phyloP scores from a whole-genome alignment of 2,113 vertebrate genomes.

The Dunckerocampus dactyliophorus region DNA sequence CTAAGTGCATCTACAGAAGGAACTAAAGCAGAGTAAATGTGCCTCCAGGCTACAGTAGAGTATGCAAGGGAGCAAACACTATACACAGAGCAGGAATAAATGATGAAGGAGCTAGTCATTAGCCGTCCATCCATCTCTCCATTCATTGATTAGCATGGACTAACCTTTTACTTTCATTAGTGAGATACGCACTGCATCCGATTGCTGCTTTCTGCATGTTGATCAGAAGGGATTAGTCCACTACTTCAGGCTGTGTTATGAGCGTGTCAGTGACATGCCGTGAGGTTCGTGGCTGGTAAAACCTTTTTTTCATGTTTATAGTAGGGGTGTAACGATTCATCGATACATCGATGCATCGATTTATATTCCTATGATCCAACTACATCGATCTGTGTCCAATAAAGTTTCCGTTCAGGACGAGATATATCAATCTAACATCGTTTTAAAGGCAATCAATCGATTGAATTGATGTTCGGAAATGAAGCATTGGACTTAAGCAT shows the following conservation, averaged over 20 bases:
- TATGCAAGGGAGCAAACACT: slow-evolving; percentile 4
- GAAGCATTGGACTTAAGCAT: too few species aligned
- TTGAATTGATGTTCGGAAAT: too few species aligned
- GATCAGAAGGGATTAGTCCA: neutral
- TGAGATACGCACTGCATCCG: neutral
- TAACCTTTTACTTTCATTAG: slow-evolving; percentile 3
- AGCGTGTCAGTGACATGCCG: too few species aligned
- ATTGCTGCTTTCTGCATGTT: neutral
- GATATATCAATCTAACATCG: too few species aligned
- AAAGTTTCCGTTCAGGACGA: too few species aligned
- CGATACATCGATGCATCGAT: too few species aligned
- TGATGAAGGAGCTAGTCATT: slow-evolving; percentile 9
- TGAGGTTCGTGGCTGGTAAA: too few species aligned
- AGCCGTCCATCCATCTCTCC: neutral
- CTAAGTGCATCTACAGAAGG: slow-evolving; percentile 11
- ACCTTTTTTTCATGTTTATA: too few species aligned
- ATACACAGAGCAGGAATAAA: slow-evolving; percentile 4
- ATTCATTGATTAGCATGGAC: neutral
- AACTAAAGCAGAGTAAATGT: slow-evolving; percentile 15
- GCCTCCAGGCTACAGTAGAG: slow-evolving; percentile 17
- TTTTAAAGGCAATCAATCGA: too few species aligned
- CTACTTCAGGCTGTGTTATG: neutral
- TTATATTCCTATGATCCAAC: too few species aligned
- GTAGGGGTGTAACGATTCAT: too few species aligned
- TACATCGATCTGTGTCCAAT: too few species aligned